A percentile compares a stretch with the other conserved stretches of the same genome.
Evolutionary conservation across 2,888 invertebrate genomes (phyloP).

Genomic region (Phymatocera aterrima): DNA sequence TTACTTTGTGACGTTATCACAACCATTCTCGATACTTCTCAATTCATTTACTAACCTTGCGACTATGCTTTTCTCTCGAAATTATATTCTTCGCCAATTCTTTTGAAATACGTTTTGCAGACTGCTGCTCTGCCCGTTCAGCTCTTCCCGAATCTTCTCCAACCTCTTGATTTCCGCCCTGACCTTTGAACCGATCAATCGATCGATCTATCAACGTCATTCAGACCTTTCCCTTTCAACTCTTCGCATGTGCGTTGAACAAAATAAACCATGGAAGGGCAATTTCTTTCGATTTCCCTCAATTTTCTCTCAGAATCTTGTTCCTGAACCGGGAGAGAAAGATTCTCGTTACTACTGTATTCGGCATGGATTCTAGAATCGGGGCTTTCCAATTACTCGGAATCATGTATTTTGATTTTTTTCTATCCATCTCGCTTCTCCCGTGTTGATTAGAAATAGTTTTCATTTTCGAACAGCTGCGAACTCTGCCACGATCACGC

Average conservation of each 20-base stretch:
- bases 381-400: neutral
- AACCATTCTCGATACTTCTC: neutral
- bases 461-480: neutral
- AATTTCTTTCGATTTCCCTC: neutral
- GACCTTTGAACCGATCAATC: neutral
- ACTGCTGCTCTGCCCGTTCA: neutral
- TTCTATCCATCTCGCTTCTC: neutral
- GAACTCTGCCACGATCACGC: neutral
- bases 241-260: neutral
- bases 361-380: neutral
- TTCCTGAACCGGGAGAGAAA: neutral
- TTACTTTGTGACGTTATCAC: neutral
- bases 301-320: neutral
- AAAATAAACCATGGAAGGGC: conserved; percentile 2
- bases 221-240: conserved; percentile 15
- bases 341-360: neutral
- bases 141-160: conserved; percentile 46
- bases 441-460: neutral
- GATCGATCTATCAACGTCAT: conserved; percentile 19
- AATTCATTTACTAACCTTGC: neutral
- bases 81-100: neutral
- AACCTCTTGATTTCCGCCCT: neutral
- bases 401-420: neutral
- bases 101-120: neutral
- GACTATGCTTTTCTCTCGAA: neutral